Conservation (phyloP, 1,140 invertebrate genomes). For the Dinothrombium tinctorium region DNA sequence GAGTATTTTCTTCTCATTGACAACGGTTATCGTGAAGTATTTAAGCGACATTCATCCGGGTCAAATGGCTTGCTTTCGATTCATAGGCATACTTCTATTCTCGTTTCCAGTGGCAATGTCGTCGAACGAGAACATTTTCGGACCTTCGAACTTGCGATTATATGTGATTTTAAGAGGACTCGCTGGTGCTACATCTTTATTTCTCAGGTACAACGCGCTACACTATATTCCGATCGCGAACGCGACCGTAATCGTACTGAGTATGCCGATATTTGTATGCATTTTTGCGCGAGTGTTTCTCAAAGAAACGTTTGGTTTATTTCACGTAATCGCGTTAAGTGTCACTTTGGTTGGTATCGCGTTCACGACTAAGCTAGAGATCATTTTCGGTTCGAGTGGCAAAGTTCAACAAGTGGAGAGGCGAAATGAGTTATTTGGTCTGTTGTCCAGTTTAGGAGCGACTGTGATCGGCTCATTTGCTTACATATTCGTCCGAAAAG, state of each 20-base stretch:
- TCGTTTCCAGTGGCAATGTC: constrained; percentile 56
- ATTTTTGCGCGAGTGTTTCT: constrained; percentile 29
- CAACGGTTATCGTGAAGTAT: constrained; percentile 59
- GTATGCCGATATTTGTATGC: constrained; percentile 30
- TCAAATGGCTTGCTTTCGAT: constrained; percentile 52
- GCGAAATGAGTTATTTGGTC: constrained; percentile 37
- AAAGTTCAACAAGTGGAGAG: constrained; percentile 8
- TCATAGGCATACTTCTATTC: constrained; percentile 49
- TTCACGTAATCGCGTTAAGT: constrained; percentile 26
- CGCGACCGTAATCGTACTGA: constrained; percentile 33
- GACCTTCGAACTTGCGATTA: constrained; percentile 38
- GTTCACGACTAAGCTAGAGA: constrained; percentile 28
- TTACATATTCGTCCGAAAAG: constrained; percentile 53
- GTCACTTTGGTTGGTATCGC: constrained; percentile 27
- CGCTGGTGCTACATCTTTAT: constrained; percentile 15
- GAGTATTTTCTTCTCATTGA: constrained; percentile 62
- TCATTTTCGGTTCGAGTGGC: constrained; percentile 19
- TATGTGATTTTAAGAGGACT: constrained; percentile 14
- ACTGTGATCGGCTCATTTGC: constrained; percentile 68
- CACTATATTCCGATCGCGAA: constrained; percentile 30
- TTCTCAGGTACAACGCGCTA: constrained; percentile 35
- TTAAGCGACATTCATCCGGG: constrained; percentile 44
- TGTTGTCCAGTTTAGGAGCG: constrained; percentile 53
- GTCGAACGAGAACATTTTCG: constrained; percentile 42
- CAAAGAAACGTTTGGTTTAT: constrained; percentile 29